Evolutionary conservation across 2,888 invertebrate genomes (phyloP).

Genomic region (Temnothorax rugatulus): DNA sequence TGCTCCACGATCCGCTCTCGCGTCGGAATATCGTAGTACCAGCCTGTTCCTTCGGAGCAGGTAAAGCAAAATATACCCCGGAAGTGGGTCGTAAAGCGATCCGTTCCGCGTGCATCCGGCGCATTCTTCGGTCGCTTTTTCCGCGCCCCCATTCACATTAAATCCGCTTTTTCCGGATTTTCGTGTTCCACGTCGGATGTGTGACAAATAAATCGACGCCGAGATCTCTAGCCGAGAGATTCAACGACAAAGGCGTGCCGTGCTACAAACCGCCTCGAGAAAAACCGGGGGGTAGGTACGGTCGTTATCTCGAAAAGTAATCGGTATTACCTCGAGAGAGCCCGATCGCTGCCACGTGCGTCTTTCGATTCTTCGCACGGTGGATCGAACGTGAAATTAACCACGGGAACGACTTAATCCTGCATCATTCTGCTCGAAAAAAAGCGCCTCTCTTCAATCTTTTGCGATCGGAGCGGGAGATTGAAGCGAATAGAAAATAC

Average conservation of each 20-base stretch:
- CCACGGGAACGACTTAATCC: slow-evolving; percentile 37
- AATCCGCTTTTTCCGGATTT: slow-evolving; percentile 80
- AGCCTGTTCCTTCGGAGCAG: slow-evolving; percentile 39
- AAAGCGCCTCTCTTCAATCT: background rate
- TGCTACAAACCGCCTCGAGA: slow-evolving; percentile 32
- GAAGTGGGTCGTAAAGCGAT: slow-evolving; percentile 78
- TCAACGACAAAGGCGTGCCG: slow-evolving; percentile 54
- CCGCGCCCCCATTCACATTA: slow-evolving; percentile 58
- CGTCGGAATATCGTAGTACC: background rate
- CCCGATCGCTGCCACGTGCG: slow-evolving; percentile 38
- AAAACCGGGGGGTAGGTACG: background rate
- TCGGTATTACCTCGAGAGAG: slow-evolving; percentile 27
- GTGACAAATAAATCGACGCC: slow-evolving; percentile 36
- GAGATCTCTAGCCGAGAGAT: slow-evolving; percentile 15
- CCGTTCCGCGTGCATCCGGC: slow-evolving; percentile 72
- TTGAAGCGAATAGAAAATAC: too few relatives aligned
- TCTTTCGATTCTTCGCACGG: background rate
- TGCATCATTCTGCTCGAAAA: background rate
- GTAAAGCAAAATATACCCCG: slow-evolving; percentile 66
- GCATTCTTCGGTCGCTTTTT: slow-evolving; percentile 69
- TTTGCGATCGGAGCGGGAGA: background rate
- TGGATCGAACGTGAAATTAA: slow-evolving; percentile 12
- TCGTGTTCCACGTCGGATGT: slow-evolving; percentile 39
- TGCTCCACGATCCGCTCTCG: slow-evolving; percentile 38
- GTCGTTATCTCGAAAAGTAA: slow-evolving; percentile 45